A percentile compares a stretch with the other conserved stretches of the same genome.
Evolutionary conservation across 2,888 invertebrate genomes (phyloP).

Genomic region (Caenorhabditis becei): DNA sequence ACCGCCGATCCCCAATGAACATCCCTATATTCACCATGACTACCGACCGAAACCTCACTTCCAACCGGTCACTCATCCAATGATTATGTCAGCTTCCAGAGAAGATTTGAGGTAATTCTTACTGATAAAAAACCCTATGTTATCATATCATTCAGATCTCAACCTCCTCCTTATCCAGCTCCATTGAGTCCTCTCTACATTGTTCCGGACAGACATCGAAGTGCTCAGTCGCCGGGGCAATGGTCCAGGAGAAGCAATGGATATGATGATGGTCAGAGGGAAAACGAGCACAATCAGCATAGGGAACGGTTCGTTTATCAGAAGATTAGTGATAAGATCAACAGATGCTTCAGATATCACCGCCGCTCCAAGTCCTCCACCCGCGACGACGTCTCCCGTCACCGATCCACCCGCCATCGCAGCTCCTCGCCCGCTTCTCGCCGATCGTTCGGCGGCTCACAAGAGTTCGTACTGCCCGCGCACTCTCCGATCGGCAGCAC

Average conservation of each 20-base stretch:
- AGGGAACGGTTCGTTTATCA: constrained; percentile 36
- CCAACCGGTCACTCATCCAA: constrained; percentile 56
- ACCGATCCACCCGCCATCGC: constrained; percentile 43
- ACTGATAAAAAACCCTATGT: too few relatives aligned
- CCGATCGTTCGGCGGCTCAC: constrained; percentile 43
- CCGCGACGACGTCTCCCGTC: constrained; percentile 28
- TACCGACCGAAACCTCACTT: constrained; percentile 44
- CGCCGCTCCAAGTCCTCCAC: constrained; percentile 49
- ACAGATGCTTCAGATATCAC: constrained; percentile 25
- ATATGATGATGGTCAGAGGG: constrained; percentile 17
- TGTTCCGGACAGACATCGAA: constrained; percentile 46
- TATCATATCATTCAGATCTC: constrained; percentile 16
- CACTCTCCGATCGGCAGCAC: constrained; percentile 62
- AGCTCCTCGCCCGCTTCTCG: constrained; percentile 51
- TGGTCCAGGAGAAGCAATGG: constrained; percentile 29
- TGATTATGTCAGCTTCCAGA: constrained; percentile 39
- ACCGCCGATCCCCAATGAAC: constrained; percentile 12
- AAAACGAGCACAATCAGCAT: constrained; percentile 42
- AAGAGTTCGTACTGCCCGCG: constrained; percentile 59
- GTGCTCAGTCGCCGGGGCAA: constrained; percentile 30
- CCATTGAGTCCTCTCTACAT: constrained; percentile 56
- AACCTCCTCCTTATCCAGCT: constrained; percentile 42
- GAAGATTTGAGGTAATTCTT: constrained; percentile 35
- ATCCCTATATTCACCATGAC: constrained; percentile 50
- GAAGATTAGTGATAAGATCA: too few relatives aligned